Percentiles rank a stretch among this genome's conserved stretches.
Evolutionary conservation across 1,140 invertebrate species (phyloP).

Genomic region (Heliconius hermathena): DNA sequence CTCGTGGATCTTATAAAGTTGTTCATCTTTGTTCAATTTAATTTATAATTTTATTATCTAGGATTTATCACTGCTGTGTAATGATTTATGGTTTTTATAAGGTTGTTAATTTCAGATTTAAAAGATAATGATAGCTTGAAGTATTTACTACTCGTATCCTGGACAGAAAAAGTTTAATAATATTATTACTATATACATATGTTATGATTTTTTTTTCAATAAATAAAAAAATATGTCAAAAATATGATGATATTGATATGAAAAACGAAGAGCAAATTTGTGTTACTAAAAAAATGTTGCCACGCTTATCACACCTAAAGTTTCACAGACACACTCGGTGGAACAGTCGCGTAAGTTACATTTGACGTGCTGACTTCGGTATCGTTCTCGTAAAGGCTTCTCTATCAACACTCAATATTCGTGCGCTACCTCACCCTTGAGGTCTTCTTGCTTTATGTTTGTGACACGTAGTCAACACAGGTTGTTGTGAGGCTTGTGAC

Average conservation of each 20-base stretch:
- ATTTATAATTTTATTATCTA: background rate
- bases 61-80: background rate
- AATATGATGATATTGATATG: background rate
- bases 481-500: background rate
- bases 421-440: constrained; percentile 11
- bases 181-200: background rate
- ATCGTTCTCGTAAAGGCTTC: constrained; percentile 12
- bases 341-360: background rate
- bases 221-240: background rate
- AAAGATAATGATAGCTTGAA: background rate
- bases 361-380: constrained; percentile 12
- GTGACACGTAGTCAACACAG: constrained; percentile 4
- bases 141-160: background rate
- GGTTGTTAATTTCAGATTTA: background rate
- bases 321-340: constrained; percentile 15
- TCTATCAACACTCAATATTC: constrained; percentile 15
- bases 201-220: background rate
- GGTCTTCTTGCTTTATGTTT: constrained; percentile 6
- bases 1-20: constrained; percentile 50
- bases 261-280: background rate
- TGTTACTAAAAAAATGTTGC: background rate
- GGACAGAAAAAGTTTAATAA: background rate
- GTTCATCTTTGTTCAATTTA: constrained; percentile 25
- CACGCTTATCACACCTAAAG: constrained; percentile 16
- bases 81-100: background rate